A percentile compares a stretch with the other conserved stretches of the same genome.
phyloP scores from a whole-genome alignment of 37 sponge, comb jelly and placozoan species.

The Spongia lamella region DNA sequence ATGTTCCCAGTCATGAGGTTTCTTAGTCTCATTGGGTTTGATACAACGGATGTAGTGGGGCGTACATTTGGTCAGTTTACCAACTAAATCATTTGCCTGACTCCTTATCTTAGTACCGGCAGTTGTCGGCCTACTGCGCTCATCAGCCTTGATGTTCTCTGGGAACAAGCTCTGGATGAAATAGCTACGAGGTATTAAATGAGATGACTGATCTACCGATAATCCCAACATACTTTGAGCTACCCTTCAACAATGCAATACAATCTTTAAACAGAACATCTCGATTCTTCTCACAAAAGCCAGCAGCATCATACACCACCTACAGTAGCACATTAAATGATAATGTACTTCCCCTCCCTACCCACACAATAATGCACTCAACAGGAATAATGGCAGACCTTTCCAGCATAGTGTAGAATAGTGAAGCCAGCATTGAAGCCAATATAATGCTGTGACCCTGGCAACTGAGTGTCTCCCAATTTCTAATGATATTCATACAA shows the following conservation, averaged over 20 bases:
- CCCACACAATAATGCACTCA: too few species aligned
- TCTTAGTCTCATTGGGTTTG: slow-evolving; percentile 98
- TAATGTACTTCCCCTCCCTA: too few species aligned
- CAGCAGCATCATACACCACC: slow-evolving; percentile 89
- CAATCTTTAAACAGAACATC: slow-evolving; percentile 93
- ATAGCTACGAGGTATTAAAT: slow-evolving; percentile 32
- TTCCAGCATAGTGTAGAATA: slow-evolving; percentile 93
- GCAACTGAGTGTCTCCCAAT: slow-evolving; percentile 71
- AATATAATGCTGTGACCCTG: slow-evolving; percentile 81
- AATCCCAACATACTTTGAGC: slow-evolving; percentile 44
- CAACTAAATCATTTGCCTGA: slow-evolving; percentile 55
- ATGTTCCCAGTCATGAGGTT: slow-evolving; percentile 91
- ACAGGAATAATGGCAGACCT: slow-evolving; percentile 34
- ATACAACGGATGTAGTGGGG: slow-evolving; percentile 98
- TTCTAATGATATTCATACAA: slow-evolving; percentile 43
- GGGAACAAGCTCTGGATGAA: slow-evolving; percentile 88
- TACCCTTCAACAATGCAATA: slow-evolving; percentile 92
- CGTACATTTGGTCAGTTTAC: slow-evolving; percentile 84
- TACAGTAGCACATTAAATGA: not conserved
- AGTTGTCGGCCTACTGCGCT: slow-evolving; percentile 85
- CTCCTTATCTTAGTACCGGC: slow-evolving; percentile 86
- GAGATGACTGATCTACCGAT: not conserved
- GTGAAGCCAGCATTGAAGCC: slow-evolving; percentile 94
- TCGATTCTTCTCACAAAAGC: slow-evolving; percentile 95
- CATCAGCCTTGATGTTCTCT: slow-evolving; percentile 79